phyloP scores from a whole-genome alignment of 2,113 vertebrate genomes.

The Muscicapa adusta region DNA sequence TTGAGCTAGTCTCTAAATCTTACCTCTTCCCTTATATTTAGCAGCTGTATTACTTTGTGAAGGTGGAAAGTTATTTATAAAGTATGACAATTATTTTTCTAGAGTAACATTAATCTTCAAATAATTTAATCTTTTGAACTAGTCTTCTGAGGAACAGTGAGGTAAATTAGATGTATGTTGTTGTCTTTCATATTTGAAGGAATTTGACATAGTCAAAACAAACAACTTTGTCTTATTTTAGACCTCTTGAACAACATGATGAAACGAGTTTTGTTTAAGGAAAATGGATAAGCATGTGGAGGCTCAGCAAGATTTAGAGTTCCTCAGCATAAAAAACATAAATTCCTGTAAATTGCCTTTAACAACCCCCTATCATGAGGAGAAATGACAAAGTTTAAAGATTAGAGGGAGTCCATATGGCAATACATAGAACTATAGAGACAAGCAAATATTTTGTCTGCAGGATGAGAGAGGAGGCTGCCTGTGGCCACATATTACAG shows the following conservation, averaged over 20 bases:
- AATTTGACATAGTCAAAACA: not conserved
- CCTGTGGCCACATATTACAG: not conserved
- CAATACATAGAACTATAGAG: not conserved
- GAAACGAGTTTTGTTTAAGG: not conserved
- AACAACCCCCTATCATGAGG: not conserved
- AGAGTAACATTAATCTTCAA: not conserved
- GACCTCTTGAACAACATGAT: not conserved
- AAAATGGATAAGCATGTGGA: not conserved
- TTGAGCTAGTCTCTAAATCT: constrained; percentile 17
- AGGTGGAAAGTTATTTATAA: constrained; percentile 3
- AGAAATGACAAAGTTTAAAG: not conserved
- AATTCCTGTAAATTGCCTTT: not conserved
- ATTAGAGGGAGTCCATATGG: not conserved
- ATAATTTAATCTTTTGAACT: not conserved
- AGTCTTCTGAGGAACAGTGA: not conserved
- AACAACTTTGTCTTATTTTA: not conserved
- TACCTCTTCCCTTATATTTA: not conserved
- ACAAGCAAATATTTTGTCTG: not conserved
- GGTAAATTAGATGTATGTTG: not conserved
- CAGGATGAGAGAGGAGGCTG: not conserved
- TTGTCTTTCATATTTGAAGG: not conserved
- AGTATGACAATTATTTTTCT: not conserved
- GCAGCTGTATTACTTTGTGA: not conserved
- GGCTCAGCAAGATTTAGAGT: not conserved
- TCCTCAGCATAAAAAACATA: not conserved